Evolutionary conservation across 2,797 vertebrate species (phyloP).

Genomic region (Pangasius larnaudii): DNA sequence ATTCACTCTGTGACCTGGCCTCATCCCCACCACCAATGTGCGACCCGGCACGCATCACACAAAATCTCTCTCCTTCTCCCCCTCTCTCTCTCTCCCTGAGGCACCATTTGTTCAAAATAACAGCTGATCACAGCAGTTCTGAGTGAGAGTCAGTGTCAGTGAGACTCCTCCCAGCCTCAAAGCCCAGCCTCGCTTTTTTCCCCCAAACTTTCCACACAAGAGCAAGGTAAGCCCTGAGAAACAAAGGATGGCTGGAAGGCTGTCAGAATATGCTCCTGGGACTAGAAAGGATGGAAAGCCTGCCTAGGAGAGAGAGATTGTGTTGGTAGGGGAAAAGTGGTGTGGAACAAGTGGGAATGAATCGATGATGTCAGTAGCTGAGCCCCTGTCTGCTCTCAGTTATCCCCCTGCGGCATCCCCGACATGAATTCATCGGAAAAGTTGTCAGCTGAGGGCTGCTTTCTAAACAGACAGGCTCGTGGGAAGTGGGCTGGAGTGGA

Average conservation of each 20-base stretch:
- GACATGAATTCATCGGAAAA: conserved; percentile 64
- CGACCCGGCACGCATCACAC: conserved; percentile 43
- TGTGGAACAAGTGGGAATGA: conserved; percentile 37
- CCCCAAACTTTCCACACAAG: conserved; percentile 34
- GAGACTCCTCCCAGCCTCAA: conserved; percentile 34
- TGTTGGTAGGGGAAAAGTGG: conserved; percentile 42
- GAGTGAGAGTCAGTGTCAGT: conserved; percentile 45
- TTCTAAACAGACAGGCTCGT: conserved; percentile 52
- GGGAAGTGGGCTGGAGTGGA: conserved; percentile 56
- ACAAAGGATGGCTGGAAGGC: conserved; percentile 29
- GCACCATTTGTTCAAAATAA: conserved; percentile 50
- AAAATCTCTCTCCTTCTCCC: conserved; percentile 24
- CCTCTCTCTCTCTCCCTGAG: conserved; percentile 41
- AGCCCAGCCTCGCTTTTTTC: conserved; percentile 18
- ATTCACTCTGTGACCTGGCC: conserved; percentile 43
- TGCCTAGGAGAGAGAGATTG: conserved; percentile 41
- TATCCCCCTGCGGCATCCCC: conserved; percentile 62
- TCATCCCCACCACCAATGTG: conserved; percentile 38
- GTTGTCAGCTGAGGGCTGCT: conserved; percentile 40
- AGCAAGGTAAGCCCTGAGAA: conserved; percentile 57
- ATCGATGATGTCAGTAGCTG: conserved; percentile 56
- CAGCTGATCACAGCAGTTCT: conserved; percentile 54
- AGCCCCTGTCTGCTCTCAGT: conserved; percentile 56
- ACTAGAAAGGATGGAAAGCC: conserved; percentile 53
- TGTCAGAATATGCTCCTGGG: conserved; percentile 22